Evolutionary conservation across 2,797 vertebrate species (phyloP), one percentile per base, ranked within the genome.

Genomic region (Picus viridis): DNA sequence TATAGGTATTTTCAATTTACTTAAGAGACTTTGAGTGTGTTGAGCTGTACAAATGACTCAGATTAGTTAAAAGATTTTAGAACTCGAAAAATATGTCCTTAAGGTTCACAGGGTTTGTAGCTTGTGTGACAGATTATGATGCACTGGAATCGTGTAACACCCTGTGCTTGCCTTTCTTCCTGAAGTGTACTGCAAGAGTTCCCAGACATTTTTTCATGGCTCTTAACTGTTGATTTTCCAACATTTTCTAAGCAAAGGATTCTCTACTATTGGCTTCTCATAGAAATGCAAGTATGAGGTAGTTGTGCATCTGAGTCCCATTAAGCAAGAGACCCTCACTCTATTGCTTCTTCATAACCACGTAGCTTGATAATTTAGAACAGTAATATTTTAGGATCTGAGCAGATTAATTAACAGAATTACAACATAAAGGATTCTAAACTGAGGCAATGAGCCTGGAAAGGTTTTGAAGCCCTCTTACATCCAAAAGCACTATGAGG

Each of bases 1-100:
- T 93, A 65, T 43, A 96, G 79, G 78, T 91, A 96, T 96, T 93
- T 92, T 62, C 63, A 94, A 39, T 93, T 91, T 92, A 73, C 86
- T 90, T 95, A 54, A 92, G 85, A 95, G 70, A 74, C 47, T 73
- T 90, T 61, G 43, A 89, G 67, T 79, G 69, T 88, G 34, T 88
- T 93, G 68, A 80, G 83, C 83, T 77, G 62, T 83, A 74, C 83
- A 92, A 86, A 93, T 89, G 80, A 82, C 62, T 94, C 62, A 75
- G 93, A 63, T 69, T 87, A 86, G 86, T 86, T 83, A 63, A 56
- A 73, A n/a, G 30, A 65, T 72, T 94, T 91, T 57, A 74, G 64
- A 91, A 79, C 53, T 86, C 80, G 65, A 39, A 70, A 70, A 59
- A 86, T 70, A 73, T 12, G 6, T 82, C 65, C 39, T 58, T 67